These are phyloP conservation scores for Pipistrellus pygmaeus DNA, from an alignment of 2,797 vertebrate genomes.

Conservation along the genomic window DNA sequence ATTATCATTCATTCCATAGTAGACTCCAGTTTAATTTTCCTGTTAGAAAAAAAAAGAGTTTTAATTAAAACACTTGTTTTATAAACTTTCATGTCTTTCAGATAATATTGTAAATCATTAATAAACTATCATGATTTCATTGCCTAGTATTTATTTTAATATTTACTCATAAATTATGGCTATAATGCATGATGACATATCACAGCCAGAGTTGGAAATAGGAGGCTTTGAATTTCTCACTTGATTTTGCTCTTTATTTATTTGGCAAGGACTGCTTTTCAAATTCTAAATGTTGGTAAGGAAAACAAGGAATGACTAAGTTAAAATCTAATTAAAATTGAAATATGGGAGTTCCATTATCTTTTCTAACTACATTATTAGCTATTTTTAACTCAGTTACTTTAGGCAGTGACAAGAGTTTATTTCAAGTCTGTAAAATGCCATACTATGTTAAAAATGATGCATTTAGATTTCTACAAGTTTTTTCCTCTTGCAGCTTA, in stretches of 20 bases:
- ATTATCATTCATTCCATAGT: not conserved
- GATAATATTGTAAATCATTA: conserved; percentile 72
- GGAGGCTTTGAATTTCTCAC: conserved; percentile 30
- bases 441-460: not conserved
- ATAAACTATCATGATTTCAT: conserved; percentile 48
- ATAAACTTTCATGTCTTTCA: conserved; percentile 33
- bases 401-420: conserved; percentile 44
- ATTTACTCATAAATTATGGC: conserved; percentile 69
- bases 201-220: not conserved
- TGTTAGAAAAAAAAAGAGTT: conserved; percentile 34
- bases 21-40: conserved; percentile 29
- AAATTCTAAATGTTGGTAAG: conserved; percentile 27
- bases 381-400: conserved; percentile 22
- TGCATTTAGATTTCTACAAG: not conserved
- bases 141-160: conserved; percentile 64
- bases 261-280: conserved; percentile 20
- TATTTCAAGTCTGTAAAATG: conserved; percentile 15
- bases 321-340: conserved; percentile 66
- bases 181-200: not conserved
- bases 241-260: conserved; percentile 16
- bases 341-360: conserved; percentile 14
- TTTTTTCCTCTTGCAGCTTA: not conserved
- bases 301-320: not conserved
- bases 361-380: not conserved
- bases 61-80: conserved; percentile 69